Percentiles rank a stretch among this genome's conserved stretches.
Evolutionary conservation across 1,140 invertebrate species (phyloP).

Genomic region (Wiebesia pumilae): DNA sequence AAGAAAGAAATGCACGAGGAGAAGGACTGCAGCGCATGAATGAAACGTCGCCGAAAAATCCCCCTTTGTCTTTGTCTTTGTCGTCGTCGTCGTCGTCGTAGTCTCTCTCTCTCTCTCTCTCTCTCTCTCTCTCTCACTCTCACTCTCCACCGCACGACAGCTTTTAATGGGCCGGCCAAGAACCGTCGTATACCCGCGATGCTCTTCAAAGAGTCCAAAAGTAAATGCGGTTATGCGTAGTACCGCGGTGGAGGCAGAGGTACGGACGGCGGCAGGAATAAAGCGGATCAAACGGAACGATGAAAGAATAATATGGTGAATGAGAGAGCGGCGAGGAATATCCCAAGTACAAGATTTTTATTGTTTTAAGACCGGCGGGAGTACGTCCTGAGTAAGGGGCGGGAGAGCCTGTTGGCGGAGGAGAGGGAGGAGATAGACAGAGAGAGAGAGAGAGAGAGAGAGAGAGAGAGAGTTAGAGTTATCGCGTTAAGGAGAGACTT

Average conservation of each 20-base stretch:
- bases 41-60: constrained; percentile 49
- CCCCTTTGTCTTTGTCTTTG: constrained; percentile 40
- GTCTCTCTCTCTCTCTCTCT: neutral
- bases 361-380: constrained; percentile 42
- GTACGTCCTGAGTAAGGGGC: constrained; percentile 15
- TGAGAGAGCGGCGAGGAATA: constrained; percentile 34
- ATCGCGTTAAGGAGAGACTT: neutral
- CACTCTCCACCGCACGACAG: neutral
- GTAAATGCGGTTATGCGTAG: constrained; percentile 45
- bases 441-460: neutral
- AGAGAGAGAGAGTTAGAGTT: neutral
- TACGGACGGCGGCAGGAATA: constrained; percentile 41
- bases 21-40: constrained; percentile 31
- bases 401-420: neutral
- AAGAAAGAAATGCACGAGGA: constrained; percentile 3
- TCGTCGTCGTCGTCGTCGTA: neutral
- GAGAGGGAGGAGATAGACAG: neutral
- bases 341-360: constrained; percentile 32
- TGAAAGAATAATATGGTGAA: constrained; percentile 50
- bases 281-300: constrained; percentile 51
- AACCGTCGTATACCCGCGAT: constrained; percentile 11
- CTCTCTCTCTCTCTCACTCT: neutral
- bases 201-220: constrained; percentile 50
- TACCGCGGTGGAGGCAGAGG: neutral
- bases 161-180: constrained; percentile 36